These are phyloP conservation scores for Rhagonycha fulva DNA, from an alignment of 2,888 invertebrate species.

Conservation along the genomic window DNA sequence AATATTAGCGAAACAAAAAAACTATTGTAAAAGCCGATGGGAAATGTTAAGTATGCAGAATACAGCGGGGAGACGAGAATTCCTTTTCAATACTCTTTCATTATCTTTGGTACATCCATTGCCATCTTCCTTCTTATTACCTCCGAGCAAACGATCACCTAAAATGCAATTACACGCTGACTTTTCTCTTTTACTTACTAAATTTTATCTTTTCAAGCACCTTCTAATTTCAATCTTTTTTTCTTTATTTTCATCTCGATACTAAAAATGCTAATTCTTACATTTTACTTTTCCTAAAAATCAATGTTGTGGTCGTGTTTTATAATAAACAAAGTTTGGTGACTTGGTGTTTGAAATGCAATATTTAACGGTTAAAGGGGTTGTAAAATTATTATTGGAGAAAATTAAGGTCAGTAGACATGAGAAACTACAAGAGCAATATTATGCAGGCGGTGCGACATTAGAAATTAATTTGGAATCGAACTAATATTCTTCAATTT, in stretches of 20 bases:
- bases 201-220: conserved; percentile 17
- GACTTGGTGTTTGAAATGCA: not conserved
- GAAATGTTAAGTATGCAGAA: conserved; percentile 44
- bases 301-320: not conserved
- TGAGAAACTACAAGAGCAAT: not conserved
- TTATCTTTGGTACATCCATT: conserved; percentile 46
- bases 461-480: not conserved
- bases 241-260: not conserved
- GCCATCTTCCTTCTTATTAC: conserved; percentile 47
- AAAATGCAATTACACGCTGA: conserved; percentile 25
- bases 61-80: conserved; percentile 46
- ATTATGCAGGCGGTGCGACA: not conserved
- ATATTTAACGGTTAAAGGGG: not conserved
- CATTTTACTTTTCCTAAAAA: too few relatives aligned
- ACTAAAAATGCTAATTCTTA: not conserved
- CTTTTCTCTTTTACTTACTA: conserved; percentile 19
- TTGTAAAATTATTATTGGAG: not conserved
- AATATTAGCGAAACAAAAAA: conserved; percentile 45
- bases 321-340: too few relatives aligned
- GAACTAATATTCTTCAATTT: not conserved
- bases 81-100: conserved; percentile 47
- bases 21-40: conserved; percentile 39
- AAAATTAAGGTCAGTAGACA: not conserved
- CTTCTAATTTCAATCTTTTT: conserved; percentile 4
- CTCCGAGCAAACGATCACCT: conserved; percentile 34